These are phyloP conservation scores for Bubo blakistoni DNA, from an alignment of 2,113 vertebrate genomes.

Conservation along the genomic window DNA sequence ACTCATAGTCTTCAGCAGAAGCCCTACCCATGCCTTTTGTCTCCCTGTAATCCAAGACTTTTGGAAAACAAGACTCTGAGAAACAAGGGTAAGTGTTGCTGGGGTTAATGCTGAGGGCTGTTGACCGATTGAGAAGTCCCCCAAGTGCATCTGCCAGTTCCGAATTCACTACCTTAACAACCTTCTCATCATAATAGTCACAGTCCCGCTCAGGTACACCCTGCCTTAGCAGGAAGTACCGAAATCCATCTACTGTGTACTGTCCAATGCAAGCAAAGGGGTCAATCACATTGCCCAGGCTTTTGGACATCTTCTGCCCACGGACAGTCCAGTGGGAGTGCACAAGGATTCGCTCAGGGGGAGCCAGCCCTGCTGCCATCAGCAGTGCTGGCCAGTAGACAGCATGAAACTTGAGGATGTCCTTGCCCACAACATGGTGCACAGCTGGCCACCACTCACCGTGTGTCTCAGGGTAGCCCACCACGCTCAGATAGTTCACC, in stretches of 20 bases:
- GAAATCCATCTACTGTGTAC: constrained; percentile 86
- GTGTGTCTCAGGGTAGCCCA: constrained; percentile 83
- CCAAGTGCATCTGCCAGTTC: constrained; percentile 91
- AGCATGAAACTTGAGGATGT: constrained; percentile 94
- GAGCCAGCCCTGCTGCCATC: constrained; percentile 81
- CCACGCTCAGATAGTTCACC: constrained; percentile 90
- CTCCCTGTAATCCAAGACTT: background rate
- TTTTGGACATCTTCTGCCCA: constrained; percentile 98
- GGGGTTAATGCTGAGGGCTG: constrained; percentile 84
- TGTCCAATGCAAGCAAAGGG: constrained; percentile 71
- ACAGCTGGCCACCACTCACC: constrained; percentile 77
- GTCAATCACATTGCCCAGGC: constrained; percentile 89
- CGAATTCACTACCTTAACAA: constrained; percentile 83
- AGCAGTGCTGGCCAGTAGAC: constrained; percentile 96
- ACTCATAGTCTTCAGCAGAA: constrained; percentile 76
- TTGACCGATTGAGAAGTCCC: constrained; percentile 91
- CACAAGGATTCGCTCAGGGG: constrained; percentile 82
- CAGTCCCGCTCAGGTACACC: constrained; percentile 90
- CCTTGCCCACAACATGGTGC: constrained; percentile 89
- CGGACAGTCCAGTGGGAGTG: constrained; percentile 94
- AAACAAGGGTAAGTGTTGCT: constrained; percentile 81
- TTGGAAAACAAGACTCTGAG: constrained; percentile 78
- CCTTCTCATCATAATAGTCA: constrained; percentile 87
- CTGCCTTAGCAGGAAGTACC: constrained; percentile 93
- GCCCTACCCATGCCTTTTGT: constrained; percentile 31